Percentiles rank a stretch among this genome's conserved stretches.
These are phyloP conservation scores for Pedetes capensis DNA, from an alignment of 2,113 vertebrate species.

Conservation along the genomic window DNA sequence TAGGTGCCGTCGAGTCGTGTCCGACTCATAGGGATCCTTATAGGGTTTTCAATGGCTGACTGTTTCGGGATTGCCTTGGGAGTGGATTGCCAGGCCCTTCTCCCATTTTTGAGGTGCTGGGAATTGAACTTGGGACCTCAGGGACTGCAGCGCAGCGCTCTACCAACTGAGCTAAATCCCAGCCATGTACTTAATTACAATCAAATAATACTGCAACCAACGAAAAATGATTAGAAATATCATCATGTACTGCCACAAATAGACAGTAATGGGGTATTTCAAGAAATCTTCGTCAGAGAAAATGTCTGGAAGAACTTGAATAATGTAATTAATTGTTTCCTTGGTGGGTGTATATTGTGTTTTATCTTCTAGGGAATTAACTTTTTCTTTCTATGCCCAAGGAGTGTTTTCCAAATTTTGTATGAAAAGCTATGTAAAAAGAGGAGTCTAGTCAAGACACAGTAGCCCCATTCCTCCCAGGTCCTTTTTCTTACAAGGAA, in stretches of 20 bases:
- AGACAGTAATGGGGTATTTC: neutral
- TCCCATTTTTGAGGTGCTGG: no score
- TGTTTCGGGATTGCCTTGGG: no score
- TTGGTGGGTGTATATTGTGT: neutral
- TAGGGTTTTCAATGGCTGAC: no score
- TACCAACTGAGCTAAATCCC: no score
- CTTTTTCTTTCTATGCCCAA: neutral
- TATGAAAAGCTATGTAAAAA: neutral
- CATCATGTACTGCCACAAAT: neutral
- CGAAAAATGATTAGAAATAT: neutral
- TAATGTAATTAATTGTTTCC: neutral
- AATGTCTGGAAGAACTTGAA: neutral
- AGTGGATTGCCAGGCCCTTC: no score
- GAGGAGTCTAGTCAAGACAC: neutral
- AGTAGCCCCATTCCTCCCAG: neutral
- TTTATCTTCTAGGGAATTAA: neutral
- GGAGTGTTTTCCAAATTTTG: neutral
- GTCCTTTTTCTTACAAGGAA: neutral
- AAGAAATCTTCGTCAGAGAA: neutral
- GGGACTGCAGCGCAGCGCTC: no score
- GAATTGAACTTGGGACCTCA: no score
- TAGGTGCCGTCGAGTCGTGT: no score
- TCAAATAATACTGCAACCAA: neutral
- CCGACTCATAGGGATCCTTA: no score
- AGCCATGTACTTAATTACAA: no score